Percentiles rank a stretch among this genome's conserved stretches.
Evolutionary conservation across 64 coral and sea anemone genomes (phyloP).

Genomic region (Stichodactyla mertensii): DNA sequence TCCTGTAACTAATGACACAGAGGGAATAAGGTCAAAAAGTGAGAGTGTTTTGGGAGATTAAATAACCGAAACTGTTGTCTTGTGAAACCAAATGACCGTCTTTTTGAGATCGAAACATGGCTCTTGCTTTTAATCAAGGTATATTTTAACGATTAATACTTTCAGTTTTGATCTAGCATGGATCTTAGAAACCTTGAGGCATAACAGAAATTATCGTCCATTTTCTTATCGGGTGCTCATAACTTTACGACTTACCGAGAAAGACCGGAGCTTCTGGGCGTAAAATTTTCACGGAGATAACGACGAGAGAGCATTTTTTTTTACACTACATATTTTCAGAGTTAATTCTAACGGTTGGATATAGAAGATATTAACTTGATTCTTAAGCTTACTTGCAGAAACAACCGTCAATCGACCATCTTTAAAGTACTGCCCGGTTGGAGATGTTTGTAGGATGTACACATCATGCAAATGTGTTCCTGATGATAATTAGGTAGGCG

Average conservation of each 20-base stretch:
- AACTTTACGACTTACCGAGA: constrained; percentile 16
- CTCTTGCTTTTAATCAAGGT: neutral
- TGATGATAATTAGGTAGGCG: neutral
- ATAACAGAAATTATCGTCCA: neutral
- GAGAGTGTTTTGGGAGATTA: neutral
- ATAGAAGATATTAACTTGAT: neutral
- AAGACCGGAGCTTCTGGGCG: neutral
- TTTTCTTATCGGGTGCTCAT: neutral
- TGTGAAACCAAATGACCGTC: neutral
- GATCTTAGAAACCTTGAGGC: neutral
- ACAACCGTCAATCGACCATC: neutral
- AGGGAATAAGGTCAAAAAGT: neutral
- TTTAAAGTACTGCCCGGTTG: neutral
- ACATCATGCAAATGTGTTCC: neutral
- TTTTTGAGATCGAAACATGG: neutral
- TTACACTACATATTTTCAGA: neutral
- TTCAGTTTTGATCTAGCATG: neutral
- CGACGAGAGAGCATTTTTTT: neutral
- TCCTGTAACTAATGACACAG: neutral
- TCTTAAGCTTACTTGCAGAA: neutral
- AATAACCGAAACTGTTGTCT: neutral
- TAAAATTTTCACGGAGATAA: neutral
- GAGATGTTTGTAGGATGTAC: constrained; percentile 8
- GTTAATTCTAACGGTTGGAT: neutral
- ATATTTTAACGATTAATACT: neutral